These are phyloP conservation scores for Hoplostethus mediterraneus DNA, from an alignment of 2,797 vertebrate species.

Conservation along the genomic window DNA sequence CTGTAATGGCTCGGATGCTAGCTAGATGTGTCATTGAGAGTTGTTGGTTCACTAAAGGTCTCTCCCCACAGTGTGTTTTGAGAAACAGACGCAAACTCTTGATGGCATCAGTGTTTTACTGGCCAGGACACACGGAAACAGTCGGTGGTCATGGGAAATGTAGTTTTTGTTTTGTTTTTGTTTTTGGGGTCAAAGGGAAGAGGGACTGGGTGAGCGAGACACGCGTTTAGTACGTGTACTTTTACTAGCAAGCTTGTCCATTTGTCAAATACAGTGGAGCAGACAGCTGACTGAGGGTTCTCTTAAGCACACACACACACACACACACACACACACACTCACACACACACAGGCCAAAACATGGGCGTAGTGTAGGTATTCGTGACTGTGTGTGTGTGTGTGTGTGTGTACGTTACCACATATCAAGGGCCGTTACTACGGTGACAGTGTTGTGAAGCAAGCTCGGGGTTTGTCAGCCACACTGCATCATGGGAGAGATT, in stretches of 20 bases:
- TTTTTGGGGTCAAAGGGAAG: constrained; percentile 79
- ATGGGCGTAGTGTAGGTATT: constrained; percentile 30
- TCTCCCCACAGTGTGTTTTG: constrained; percentile 20
- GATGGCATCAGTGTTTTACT: constrained; percentile 60
- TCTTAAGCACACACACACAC: constrained; percentile 14
- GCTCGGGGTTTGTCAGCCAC: constrained; percentile 39
- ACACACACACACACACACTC: constrained; percentile 5
- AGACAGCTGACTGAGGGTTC: constrained; percentile 21
- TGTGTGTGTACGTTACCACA: background rate
- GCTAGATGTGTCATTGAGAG: constrained; percentile 8
- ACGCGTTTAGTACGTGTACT: constrained; percentile 61
- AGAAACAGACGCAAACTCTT: constrained; percentile 51
- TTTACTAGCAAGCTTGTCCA: constrained; percentile 19
- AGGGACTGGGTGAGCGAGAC: constrained; percentile 32
- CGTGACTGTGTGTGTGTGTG: constrained; percentile 12
- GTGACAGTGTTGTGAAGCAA: constrained; percentile 22
- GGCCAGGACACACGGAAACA: constrained; percentile 48
- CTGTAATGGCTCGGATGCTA: constrained; percentile 49
- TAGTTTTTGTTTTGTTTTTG: constrained; percentile 20
- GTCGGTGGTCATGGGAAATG: constrained; percentile 38
- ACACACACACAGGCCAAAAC: constrained; percentile 23
- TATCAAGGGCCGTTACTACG: constrained; percentile 28
- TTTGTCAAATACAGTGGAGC: constrained; percentile 28
- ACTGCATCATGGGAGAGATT: constrained; percentile 38
- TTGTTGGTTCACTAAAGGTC: background rate